Conservation (phyloP, 1,140 invertebrate species). For the Dufourea novaeangliae region DNA sequence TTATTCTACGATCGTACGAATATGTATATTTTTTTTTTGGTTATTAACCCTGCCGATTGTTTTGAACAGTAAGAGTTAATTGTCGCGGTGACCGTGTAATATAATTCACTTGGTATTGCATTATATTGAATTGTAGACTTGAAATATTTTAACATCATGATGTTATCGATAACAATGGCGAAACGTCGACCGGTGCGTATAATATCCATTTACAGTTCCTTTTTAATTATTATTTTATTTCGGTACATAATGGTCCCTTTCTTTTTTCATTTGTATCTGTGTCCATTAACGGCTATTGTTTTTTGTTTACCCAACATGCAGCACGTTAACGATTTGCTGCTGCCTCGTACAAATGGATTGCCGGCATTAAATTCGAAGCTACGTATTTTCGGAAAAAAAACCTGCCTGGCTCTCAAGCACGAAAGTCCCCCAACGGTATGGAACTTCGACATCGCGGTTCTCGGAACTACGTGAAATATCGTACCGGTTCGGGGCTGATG, state of each 20-base stretch:
- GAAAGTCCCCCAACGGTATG: slow-evolving; percentile 22
- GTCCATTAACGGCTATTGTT: not conserved
- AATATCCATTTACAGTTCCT: not conserved
- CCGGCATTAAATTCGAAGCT: slow-evolving; percentile 5
- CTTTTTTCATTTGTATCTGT: not conserved
- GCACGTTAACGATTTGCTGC: not conserved
- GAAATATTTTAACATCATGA: not conserved
- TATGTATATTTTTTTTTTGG: too few species aligned
- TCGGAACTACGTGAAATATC: slow-evolving; percentile 36
- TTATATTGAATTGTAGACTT: not conserved
- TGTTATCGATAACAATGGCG: not conserved
- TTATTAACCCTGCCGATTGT: too few species aligned
- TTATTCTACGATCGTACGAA: too few species aligned
- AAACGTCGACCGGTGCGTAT: not conserved
- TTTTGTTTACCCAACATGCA: not conserved
- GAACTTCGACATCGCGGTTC: slow-evolving; percentile 37
- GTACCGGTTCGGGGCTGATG: slow-evolving; percentile 8
- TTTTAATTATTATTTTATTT: not conserved
- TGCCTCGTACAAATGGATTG: not conserved
- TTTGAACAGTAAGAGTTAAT: not conserved
- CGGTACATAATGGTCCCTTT: not conserved
- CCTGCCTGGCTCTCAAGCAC: slow-evolving; percentile 19
- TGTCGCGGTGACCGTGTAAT: not conserved
- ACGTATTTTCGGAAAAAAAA: slow-evolving; percentile 33
- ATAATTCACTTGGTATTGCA: not conserved